A percentile compares a stretch with the other conserved stretches of the same genome.
These are phyloP conservation scores for Drosophila kanapiae DNA, from an alignment of 1,140 invertebrate species.

Conservation along the genomic window DNA sequence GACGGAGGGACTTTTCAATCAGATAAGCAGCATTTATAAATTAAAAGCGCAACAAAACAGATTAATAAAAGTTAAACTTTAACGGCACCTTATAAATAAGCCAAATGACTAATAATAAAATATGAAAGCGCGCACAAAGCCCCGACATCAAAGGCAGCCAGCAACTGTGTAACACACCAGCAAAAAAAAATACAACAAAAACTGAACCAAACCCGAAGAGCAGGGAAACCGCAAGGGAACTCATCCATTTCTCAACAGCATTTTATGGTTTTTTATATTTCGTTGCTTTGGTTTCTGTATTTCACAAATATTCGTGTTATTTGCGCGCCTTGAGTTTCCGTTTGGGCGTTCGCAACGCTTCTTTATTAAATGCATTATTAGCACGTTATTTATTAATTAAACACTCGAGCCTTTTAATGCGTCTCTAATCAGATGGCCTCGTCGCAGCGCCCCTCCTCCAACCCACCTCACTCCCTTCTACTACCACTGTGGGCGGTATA, in stretches of 20 bases:
- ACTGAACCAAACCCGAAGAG: conserved; percentile 33
- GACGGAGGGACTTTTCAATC: conserved; percentile 66
- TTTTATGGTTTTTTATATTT: conserved; percentile 13
- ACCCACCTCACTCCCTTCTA: neutral
- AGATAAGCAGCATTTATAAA: conserved; percentile 83
- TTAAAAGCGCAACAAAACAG: conserved; percentile 79
- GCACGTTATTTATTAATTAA: conserved; percentile 83
- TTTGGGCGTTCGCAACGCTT: conserved; percentile 30
- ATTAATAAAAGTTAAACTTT: conserved; percentile 83
- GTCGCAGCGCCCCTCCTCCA: neutral
- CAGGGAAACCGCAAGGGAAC: conserved; percentile 41
- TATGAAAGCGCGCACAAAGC: conserved; percentile 68
- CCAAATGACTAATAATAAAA: conserved; percentile 83
- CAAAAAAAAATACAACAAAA: conserved; percentile 20
- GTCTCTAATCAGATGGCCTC: conserved; percentile 61
- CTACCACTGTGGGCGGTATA: conserved; percentile 26
- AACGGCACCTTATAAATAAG: conserved; percentile 80
- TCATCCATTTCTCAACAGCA: conserved; percentile 45
- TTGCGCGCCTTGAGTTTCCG: conserved; percentile 25
- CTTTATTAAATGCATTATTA: conserved; percentile 77
- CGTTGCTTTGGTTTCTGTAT: conserved; percentile 6
- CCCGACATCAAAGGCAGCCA: conserved; percentile 68
- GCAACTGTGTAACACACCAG: conserved; percentile 36
- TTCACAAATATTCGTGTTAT: conserved; percentile 39
- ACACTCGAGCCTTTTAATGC: conserved; percentile 70